Percentiles rank a stretch among this genome's conserved stretches.
These are phyloP conservation scores for Cyclina sinensis DNA, from an alignment of 1,140 invertebrate genomes.

Conservation along the genomic window DNA sequence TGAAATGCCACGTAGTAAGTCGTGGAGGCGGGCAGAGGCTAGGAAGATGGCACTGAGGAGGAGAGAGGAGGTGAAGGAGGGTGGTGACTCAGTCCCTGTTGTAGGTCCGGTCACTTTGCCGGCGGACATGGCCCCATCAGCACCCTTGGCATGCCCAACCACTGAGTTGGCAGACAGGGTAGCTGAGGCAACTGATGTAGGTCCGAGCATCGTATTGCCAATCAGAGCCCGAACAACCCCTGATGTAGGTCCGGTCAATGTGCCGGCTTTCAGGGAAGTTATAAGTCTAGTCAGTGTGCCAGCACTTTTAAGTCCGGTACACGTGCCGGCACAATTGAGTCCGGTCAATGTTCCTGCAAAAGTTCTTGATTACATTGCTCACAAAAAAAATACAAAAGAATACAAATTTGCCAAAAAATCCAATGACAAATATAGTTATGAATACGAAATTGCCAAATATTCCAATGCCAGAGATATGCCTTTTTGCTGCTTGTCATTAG, in stretches of 20 bases:
- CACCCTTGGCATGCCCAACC: neutral
- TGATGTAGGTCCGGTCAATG: neutral
- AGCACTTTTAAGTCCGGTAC: too few relatives aligned
- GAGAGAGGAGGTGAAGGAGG: neutral
- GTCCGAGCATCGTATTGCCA: neutral
- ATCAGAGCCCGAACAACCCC: constrained; percentile 2
- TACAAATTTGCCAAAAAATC: neutral
- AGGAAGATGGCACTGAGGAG: neutral
- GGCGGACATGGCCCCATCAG: neutral
- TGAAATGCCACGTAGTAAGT: constrained; percentile 15
- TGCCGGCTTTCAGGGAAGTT: too few relatives aligned
- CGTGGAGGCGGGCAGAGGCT: neutral
- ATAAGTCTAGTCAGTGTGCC: too few relatives aligned
- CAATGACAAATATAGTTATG: too few relatives aligned
- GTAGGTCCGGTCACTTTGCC: neutral
- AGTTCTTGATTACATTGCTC: too few relatives aligned
- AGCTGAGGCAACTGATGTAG: constrained; percentile 9
- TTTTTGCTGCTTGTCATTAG: neutral
- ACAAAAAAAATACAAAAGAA: neutral
- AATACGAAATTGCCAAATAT: too few relatives aligned
- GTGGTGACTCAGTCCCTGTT: neutral
- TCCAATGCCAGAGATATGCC: neutral
- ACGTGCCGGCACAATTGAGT: too few relatives aligned
- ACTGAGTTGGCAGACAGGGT: neutral
- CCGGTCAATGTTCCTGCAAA: too few relatives aligned